These are phyloP conservation scores for Geothlypis trichas DNA, from an alignment of 2,113 vertebrate genomes.

Conservation along the genomic window DNA sequence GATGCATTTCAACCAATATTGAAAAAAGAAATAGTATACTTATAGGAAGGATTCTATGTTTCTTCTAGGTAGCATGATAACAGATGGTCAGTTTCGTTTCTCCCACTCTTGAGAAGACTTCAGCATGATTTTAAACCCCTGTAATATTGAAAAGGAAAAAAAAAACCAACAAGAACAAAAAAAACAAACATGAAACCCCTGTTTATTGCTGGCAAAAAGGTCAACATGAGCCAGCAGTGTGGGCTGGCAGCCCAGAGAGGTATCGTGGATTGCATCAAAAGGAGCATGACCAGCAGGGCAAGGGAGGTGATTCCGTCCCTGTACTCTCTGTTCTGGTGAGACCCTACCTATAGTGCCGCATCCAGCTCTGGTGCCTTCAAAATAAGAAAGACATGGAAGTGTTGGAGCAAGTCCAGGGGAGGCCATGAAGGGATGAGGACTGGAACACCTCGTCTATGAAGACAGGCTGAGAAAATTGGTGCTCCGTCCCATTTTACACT, in stretches of 20 bases:
- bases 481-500: neutral
- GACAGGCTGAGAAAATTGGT: neutral
- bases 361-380: neutral
- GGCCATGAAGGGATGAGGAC: neutral
- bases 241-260: neutral
- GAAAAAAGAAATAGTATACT: neutral
- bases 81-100: neutral
- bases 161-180: too few species aligned
- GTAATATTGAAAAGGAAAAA: neutral
- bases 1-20: neutral
- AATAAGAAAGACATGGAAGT: neutral
- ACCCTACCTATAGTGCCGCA: neutral
- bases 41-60: neutral
- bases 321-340: neutral
- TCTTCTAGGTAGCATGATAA: neutral
- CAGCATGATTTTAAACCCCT: neutral
- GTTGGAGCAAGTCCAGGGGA: neutral
- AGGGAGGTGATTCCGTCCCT: neutral
- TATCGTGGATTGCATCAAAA: neutral
- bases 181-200: neutral
- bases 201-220: neutral
- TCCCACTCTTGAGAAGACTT: neutral
- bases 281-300: rapidly evolving
- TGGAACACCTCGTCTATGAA: neutral
- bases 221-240: neutral